Conservation (phyloP, 2,797 vertebrate genomes). For the Agapornis canus region DNA sequence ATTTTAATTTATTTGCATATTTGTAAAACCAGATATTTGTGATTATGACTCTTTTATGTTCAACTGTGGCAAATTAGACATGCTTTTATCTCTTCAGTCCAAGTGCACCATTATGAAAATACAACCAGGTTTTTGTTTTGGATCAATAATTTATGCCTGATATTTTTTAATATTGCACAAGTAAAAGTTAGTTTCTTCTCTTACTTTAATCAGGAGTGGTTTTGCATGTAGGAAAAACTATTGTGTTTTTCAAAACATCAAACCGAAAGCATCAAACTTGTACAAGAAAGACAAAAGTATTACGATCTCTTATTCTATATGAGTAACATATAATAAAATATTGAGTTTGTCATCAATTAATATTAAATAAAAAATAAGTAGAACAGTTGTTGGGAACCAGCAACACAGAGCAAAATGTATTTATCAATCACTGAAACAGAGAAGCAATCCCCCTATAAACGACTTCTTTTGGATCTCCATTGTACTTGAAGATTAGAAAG, state of each 20-base stretch:
- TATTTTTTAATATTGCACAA: neutral
- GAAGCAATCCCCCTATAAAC: neutral
- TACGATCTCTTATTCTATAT: neutral
- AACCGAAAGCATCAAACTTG: neutral
- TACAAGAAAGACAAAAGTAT: conserved; percentile 4
- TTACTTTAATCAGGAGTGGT: neutral
- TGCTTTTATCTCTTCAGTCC: neutral
- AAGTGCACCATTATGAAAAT: neutral
- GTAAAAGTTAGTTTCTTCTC: neutral
- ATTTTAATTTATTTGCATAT: neutral
- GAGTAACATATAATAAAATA: neutral
- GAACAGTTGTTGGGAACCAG: neutral
- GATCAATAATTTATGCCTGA: neutral
- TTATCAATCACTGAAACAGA: neutral
- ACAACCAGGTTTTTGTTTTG: neutral
- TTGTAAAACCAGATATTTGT: neutral
- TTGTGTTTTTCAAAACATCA: neutral
- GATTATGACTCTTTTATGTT: neutral
- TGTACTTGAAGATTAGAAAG: conserved; percentile 25
- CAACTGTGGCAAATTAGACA: neutral
- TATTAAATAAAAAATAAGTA: neutral
- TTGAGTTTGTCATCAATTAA: neutral
- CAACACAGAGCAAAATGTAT: neutral
- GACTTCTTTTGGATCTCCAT: conserved; percentile 17
- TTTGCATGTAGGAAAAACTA: neutral